Evolutionary conservation across 2,113 vertebrate genomes (phyloP), one percentile per base, ranked within the genome.

Genomic region (Etheostoma cragini): DNA sequence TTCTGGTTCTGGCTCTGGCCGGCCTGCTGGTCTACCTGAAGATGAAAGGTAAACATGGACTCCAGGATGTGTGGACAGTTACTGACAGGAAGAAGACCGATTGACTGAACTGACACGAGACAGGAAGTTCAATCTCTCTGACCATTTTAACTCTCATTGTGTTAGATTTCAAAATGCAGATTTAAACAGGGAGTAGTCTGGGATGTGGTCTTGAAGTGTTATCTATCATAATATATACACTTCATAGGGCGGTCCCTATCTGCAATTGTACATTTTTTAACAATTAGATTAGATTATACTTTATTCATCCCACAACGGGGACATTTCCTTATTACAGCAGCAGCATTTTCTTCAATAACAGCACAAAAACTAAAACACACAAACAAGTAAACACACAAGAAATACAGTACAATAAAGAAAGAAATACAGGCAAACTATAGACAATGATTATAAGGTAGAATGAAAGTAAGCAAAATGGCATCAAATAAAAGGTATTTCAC

Each of bases 21-120:
- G 79, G 80, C 1, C 22, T 93, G 58, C 15, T 94, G 57, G 83
- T 30, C 0, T 95, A 87, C 86, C 8, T 88, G 69, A 94, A 94
- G 80, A 24, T 91, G 19, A 90, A 38, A 82, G 88, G 91, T 92
- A 87, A 87, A 52, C 53, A 26, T 13, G 14, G 24, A 54, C 15
- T 21, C 6, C 24, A 5, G 15, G 15, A 26, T 24, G 19, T 6
- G 19, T 57, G 58, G 67, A 64, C 21, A 11, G 2, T 35, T 0
- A 38, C 5, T 26, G 6, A 50, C 8, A 12, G 2, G 5, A n/a
- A 33, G 63, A 64, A 72, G 35, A 62, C 1, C 6, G 22, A n/a
- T 6, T 62, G 47, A 70, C 42, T 26, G 74, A 8, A 56, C 61
- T 30, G 62, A 66, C 24, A 66, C 24, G 1, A 49, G 3, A 30